Evolutionary conservation across 1,140 invertebrate species (phyloP).

Genomic region (Lucilia cuprina): DNA sequence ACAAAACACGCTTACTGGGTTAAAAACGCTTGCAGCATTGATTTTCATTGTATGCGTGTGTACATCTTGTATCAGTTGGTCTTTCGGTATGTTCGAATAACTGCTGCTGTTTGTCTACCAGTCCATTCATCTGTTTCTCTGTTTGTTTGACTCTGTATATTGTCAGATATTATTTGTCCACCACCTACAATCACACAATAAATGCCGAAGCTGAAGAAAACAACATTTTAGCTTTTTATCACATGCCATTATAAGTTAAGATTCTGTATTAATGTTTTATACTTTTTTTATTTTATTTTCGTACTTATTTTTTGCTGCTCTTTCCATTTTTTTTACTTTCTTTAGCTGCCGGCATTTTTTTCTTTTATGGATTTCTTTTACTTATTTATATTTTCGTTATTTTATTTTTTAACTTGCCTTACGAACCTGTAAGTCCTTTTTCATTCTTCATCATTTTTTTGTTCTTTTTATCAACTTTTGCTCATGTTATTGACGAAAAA

Average conservation of each 20-base stretch:
- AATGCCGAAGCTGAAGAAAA: background rate
- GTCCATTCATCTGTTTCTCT: background rate
- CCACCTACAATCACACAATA: background rate
- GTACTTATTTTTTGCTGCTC: too few relatives aligned
- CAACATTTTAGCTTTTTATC: background rate
- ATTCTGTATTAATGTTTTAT: slow-evolving; percentile 4
- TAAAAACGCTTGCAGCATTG: too few relatives aligned
- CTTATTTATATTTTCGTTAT: background rate
- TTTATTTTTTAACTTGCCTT: background rate
- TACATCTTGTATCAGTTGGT: too few relatives aligned
- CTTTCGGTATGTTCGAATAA: too few relatives aligned
- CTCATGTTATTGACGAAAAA: slow-evolving; percentile 12
- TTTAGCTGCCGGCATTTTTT: slow-evolving; percentile 4
- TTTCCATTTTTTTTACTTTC: background rate
- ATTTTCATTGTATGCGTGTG: too few relatives aligned
- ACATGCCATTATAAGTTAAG: slow-evolving; percentile 17
- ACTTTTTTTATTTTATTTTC: too few relatives aligned
- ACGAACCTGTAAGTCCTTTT: slow-evolving; percentile 21
- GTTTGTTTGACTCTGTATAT: background rate
- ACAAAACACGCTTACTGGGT: too few relatives aligned
- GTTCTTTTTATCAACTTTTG: background rate
- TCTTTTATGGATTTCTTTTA: background rate
- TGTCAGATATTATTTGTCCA: background rate
- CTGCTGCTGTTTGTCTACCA: background rate
- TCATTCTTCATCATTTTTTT: background rate